Evolutionary conservation across 2,113 vertebrate species (phyloP).

Genomic region (Aix galericulata): DNA sequence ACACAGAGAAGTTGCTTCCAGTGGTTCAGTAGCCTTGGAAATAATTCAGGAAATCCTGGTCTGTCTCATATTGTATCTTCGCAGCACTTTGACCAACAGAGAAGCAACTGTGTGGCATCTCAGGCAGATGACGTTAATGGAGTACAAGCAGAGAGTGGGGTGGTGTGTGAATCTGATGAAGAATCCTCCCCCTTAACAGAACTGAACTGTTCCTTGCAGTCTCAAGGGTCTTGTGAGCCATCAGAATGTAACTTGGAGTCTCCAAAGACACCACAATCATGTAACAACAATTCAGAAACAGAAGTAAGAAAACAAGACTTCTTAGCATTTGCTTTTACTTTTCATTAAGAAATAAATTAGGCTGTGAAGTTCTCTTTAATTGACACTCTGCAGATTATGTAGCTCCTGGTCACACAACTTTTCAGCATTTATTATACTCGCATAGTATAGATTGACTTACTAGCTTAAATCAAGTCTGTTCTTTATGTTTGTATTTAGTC

Average conservation of each 20-base stretch:
- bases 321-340: not conserved
- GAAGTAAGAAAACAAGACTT: conserved; percentile 57
- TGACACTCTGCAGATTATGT: not conserved
- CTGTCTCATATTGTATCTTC: conserved; percentile 52
- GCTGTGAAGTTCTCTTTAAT: not conserved
- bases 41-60: not conserved
- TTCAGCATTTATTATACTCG: not conserved
- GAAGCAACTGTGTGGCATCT: not conserved
- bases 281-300: conserved; percentile 14
- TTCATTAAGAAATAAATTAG: not conserved
- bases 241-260: conserved; percentile 1
- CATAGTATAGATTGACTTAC: not conserved
- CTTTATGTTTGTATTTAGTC: not conserved
- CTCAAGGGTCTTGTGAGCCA: not conserved
- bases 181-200: conserved; percentile 60
- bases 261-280: not conserved
- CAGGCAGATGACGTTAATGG: not conserved
- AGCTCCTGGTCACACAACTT: not conserved
- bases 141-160: not conserved
- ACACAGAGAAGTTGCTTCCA: conserved; percentile 74
- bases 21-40: conserved; percentile 72
- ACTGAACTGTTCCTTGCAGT: not conserved
- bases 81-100: conserved; percentile 76
- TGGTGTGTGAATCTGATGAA: not conserved
- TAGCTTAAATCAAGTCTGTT: not conserved